Conservation (phyloP, 2,797 vertebrate genomes). For the Tarsius wallacei region DNA sequence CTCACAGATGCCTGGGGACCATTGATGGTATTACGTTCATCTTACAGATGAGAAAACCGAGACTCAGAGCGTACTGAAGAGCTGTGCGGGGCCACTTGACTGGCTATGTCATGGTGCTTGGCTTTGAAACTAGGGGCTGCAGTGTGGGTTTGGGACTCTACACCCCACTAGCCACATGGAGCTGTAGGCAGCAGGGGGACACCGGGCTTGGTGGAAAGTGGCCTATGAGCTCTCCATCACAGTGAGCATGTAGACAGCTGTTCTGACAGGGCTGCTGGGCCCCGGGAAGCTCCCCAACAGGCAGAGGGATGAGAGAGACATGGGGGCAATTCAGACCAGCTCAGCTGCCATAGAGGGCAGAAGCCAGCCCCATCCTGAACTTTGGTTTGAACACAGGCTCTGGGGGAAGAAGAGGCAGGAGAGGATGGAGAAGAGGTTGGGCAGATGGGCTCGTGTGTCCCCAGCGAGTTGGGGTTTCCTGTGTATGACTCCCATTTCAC, state of each 20-base stretch:
- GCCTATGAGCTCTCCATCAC: background rate
- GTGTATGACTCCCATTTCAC: fast-evolving
- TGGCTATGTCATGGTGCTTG: fast-evolving
- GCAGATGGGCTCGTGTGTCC: fast-evolving
- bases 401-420: background rate
- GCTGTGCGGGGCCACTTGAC: fast-evolving
- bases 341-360: fast-evolving
- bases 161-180: fast-evolving
- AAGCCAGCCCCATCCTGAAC: background rate
- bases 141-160: background rate
- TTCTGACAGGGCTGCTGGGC: background rate
- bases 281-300: background rate
- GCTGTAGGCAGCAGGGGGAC: background rate
- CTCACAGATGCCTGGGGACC: background rate
- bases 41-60: slow-evolving; percentile 3
- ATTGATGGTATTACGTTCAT: background rate
- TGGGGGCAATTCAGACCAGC: background rate
- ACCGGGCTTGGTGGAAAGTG: background rate
- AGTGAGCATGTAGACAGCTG: background rate
- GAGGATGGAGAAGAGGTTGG: background rate
- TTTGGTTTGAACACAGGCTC: background rate
- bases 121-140: background rate
- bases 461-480: background rate
- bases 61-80: fast-evolving
- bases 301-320: background rate